Evolutionary conservation across 2,888 invertebrate genomes (phyloP).

Genomic region (Meiosimyza decipiens): DNA sequence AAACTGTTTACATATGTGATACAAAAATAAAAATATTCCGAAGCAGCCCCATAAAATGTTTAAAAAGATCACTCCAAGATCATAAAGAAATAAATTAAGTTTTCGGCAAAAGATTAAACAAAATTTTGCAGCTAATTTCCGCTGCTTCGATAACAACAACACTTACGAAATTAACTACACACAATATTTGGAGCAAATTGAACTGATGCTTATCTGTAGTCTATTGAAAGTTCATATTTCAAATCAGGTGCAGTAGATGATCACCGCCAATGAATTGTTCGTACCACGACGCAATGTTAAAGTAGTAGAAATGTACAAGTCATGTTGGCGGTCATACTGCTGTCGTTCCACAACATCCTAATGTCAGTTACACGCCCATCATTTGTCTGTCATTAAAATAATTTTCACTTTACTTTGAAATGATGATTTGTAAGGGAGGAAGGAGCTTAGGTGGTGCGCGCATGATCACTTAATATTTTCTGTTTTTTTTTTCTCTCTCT

Average conservation of each 20-base stretch:
- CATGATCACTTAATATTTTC: background rate
- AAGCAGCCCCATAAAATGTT: background rate
- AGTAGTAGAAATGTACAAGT: background rate
- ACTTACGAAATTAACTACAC: too few relatives aligned
- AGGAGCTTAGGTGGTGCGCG: background rate
- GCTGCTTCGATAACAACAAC: too few relatives aligned
- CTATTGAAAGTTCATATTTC: too few relatives aligned
- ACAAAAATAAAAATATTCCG: background rate
- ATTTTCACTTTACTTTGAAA: slow-evolving; percentile 20
- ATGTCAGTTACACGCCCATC: slow-evolving; percentile 31
- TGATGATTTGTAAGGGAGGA: background rate
- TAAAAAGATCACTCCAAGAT: too few relatives aligned
- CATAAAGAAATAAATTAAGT: too few relatives aligned
- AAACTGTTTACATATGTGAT: background rate
- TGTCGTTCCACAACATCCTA: background rate
- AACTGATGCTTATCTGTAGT: too few relatives aligned
- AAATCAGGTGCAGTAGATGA: too few relatives aligned
- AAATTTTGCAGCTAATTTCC: too few relatives aligned
- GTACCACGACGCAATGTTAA: too few relatives aligned
- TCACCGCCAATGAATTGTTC: too few relatives aligned
- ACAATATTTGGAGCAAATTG: background rate
- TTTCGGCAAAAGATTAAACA: too few relatives aligned
- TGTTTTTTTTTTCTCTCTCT: background rate
- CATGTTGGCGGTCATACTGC: background rate
- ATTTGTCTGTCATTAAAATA: slow-evolving; percentile 34